Conservation (phyloP, 2,113 vertebrate species). For the Mustela lutreola region DNA sequence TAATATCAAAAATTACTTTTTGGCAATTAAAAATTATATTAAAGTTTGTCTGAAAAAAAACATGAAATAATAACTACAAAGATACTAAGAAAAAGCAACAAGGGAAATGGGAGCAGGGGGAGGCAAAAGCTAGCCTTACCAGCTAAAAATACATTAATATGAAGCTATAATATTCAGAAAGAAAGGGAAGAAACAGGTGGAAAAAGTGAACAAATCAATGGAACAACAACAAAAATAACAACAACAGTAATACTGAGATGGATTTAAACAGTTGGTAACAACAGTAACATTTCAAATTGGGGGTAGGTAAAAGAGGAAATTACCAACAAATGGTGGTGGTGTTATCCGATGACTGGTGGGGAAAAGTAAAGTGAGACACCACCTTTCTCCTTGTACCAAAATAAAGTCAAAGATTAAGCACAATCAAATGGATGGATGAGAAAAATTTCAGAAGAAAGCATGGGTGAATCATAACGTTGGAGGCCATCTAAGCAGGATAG, state of each 20-base stretch:
- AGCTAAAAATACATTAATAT: background rate
- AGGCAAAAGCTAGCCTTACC: background rate
- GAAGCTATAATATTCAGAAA: background rate
- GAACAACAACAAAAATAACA: too few relatives aligned
- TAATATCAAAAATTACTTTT: constrained; percentile 19
- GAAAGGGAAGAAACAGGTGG: background rate
- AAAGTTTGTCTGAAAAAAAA: constrained; percentile 57
- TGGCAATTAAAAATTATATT: background rate
- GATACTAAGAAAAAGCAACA: background rate
- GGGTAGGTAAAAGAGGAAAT: background rate
- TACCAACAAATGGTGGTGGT: background rate
- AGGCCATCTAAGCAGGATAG: background rate
- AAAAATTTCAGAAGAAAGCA: background rate
- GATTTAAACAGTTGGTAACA: background rate
- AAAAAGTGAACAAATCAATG: background rate
- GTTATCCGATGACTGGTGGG: background rate
- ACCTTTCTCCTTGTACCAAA: background rate
- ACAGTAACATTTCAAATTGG: background rate
- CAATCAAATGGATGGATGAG: background rate
- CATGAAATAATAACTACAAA: background rate
- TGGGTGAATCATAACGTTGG: background rate
- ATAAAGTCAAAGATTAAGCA: background rate
- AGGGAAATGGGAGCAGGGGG: background rate
- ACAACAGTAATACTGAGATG: background rate
- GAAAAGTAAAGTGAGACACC: background rate